A percentile compares a stretch with the other conserved stretches of the same genome.
These are phyloP conservation scores for Stomorhina lunata DNA, from an alignment of 2,888 invertebrate genomes.

Conservation along the genomic window DNA sequence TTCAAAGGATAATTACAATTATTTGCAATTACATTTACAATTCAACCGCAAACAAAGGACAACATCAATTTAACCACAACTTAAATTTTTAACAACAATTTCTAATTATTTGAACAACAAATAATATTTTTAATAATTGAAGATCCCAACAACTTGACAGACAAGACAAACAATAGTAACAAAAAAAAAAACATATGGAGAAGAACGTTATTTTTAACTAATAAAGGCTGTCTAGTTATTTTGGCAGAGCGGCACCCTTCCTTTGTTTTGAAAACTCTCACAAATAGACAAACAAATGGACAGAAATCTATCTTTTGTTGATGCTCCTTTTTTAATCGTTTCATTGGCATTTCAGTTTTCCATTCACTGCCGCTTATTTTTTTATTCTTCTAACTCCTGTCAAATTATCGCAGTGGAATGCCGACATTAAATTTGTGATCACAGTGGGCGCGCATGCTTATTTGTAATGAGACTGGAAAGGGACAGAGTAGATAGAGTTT, in stretches of 20 bases:
- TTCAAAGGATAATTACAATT: constrained; percentile 66
- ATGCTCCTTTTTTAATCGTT: constrained; percentile 57
- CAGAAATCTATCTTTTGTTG: background rate
- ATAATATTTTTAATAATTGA: constrained; percentile 12
- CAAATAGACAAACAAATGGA: background rate
- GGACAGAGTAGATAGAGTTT: background rate
- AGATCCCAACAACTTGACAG: background rate
- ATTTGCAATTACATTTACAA: constrained; percentile 61
- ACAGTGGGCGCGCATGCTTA: constrained; percentile 63
- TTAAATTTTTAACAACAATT: constrained; percentile 24
- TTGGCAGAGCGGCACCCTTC: background rate
- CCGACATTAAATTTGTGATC: constrained; percentile 38
- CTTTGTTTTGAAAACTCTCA: background rate
- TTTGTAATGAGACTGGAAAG: constrained; percentile 31
- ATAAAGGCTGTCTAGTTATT: no score
- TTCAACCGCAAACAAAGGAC: constrained; percentile 56
- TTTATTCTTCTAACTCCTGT: constrained; percentile 44
- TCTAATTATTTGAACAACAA: constrained; percentile 3
- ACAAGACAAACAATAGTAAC: background rate
- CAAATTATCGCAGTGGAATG: constrained; percentile 48
- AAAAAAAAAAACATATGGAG: constrained; percentile 34
- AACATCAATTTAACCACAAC: constrained; percentile 48
- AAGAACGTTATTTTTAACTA: constrained; percentile 44
- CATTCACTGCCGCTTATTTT: background rate
- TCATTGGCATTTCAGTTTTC: constrained; percentile 6